phyloP scores from a whole-genome alignment of 2,797 vertebrate species.

The Aotus griseimembra region DNA sequence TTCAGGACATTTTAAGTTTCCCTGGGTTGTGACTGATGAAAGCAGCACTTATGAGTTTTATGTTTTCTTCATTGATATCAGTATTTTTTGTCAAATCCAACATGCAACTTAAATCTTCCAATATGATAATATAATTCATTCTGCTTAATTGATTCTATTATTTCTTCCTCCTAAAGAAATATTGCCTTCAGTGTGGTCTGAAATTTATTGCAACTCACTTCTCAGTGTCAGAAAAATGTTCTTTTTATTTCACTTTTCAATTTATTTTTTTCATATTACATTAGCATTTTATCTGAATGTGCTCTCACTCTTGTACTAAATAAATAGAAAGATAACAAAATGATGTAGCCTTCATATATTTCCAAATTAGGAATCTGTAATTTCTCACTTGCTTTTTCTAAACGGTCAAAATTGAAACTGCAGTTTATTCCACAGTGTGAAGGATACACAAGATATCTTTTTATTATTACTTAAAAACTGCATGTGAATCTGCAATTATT shows the following conservation, averaged over 20 bases:
- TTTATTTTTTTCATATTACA: neutral
- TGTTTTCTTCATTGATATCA: neutral
- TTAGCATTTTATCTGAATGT: slow-evolving; percentile 17
- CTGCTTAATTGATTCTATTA: neutral
- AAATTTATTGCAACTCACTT: neutral
- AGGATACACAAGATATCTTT: neutral
- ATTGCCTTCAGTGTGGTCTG: neutral
- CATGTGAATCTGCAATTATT: neutral
- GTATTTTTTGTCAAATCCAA: neutral
- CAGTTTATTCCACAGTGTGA: neutral
- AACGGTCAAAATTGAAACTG: neutral
- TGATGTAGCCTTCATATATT: neutral
- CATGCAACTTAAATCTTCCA: slow-evolving; percentile 20
- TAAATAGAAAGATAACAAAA: slow-evolving; percentile 1
- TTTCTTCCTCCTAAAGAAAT: slow-evolving; percentile 32
- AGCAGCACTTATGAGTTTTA: neutral
- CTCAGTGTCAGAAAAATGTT: neutral
- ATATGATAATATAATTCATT: neutral
- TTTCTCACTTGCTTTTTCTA: neutral
- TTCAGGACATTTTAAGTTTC: slow-evolving; percentile 19
- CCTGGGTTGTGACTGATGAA: neutral
- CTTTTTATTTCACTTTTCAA: neutral
- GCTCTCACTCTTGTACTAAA: neutral
- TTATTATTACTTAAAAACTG: neutral
- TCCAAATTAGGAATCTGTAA: neutral